phyloP scores from a whole-genome alignment of 2,888 invertebrate species.

The Melieria crassipennis region DNA sequence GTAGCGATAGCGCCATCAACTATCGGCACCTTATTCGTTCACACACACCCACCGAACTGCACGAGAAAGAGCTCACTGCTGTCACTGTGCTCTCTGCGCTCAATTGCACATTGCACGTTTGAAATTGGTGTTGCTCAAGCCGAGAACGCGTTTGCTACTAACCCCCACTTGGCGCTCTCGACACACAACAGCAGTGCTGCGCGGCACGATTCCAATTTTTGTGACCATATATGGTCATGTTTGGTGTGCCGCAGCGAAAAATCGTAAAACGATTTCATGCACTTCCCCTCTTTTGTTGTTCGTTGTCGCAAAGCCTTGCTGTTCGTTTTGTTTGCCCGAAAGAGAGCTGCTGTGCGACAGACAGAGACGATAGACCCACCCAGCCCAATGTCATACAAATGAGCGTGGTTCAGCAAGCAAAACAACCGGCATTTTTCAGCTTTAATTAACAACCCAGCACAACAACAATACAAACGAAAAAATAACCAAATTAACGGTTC shows the following conservation, averaged over 20 bases:
- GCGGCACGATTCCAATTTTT: conserved; percentile 55
- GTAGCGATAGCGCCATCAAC: not conserved
- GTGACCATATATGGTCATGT: conserved; percentile 66
- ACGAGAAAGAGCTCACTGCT: not conserved
- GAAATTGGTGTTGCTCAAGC: not conserved
- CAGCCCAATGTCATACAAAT: conserved; percentile 29
- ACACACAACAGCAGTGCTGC: conserved; percentile 10
- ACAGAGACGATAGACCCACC: not conserved
- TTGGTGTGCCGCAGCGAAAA: conserved; percentile 51
- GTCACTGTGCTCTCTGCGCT: not conserved
- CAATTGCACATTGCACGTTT: not conserved
- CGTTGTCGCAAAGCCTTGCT: not conserved
- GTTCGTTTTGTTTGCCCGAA: not conserved
- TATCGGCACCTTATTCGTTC: not conserved
- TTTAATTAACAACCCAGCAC: not conserved
- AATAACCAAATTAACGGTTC: conserved; percentile 21
- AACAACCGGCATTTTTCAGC: conserved; percentile 44
- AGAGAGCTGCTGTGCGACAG: conserved; percentile 6
- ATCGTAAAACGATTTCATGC: conserved; percentile 33
- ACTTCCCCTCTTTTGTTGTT: conserved; percentile 6
- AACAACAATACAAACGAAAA: not conserved
- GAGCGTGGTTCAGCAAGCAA: conserved; percentile 21
- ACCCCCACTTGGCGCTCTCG: conserved; percentile 24
- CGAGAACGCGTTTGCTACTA: conserved; percentile 13
- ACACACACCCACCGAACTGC: not conserved